Conservation (phyloP, 2,888 invertebrate species). For the Drosophila borealis region DNA sequence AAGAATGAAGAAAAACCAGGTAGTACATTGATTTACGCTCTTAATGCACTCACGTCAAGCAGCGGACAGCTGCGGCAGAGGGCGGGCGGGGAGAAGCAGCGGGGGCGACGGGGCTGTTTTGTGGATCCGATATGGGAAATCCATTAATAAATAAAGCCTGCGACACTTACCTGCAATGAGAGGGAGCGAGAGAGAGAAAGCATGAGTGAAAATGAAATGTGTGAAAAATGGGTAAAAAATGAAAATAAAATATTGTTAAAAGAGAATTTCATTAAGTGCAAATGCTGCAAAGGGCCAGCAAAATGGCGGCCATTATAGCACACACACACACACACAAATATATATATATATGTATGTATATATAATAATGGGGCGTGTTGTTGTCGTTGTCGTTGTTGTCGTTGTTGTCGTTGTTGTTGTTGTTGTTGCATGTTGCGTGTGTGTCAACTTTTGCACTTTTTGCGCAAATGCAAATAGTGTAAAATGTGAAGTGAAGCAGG, state of each 20-base stretch:
- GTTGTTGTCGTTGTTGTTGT: constrained; percentile 50
- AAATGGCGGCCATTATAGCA: constrained; percentile 67
- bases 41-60: constrained; percentile 58
- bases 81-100: background rate
- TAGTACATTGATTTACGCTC: constrained; percentile 27
- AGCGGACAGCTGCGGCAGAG: background rate
- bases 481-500: constrained; percentile 53
- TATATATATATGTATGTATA: background rate
- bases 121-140: constrained; percentile 60
- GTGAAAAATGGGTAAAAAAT: constrained; percentile 28
- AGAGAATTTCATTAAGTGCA: constrained; percentile 76
- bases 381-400: constrained; percentile 49
- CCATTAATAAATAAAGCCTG: constrained; percentile 74
- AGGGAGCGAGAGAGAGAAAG: constrained; percentile 15
- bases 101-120: background rate
- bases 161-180: constrained; percentile 71
- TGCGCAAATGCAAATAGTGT: constrained; percentile 74
- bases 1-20: background rate
- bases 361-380: constrained; percentile 24
- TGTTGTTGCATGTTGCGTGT: constrained; percentile 59
- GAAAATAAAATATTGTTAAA: constrained; percentile 35
- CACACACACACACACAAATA: constrained; percentile 30
- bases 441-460: constrained; percentile 78
- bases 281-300: constrained; percentile 56
- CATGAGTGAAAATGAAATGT: constrained; percentile 27